Evolutionary conservation across 2,797 vertebrate genomes (phyloP).

Genomic region (Chrosomus eos): DNA sequence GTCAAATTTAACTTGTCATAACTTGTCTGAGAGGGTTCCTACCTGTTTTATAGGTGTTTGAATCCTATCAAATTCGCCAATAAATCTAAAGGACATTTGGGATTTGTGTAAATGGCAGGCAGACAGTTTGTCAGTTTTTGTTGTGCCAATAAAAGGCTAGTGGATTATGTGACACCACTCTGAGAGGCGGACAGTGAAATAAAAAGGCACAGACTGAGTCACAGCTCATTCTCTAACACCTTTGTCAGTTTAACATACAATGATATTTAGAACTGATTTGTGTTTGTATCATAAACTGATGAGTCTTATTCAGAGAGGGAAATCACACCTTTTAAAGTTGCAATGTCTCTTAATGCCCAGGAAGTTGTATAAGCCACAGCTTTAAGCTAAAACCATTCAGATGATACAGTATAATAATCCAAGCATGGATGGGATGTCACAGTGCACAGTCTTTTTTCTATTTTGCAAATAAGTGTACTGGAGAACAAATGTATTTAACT

Average conservation of each 20-base stretch:
- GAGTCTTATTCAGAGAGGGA: background rate
- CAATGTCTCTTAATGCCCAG: background rate
- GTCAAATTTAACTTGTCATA: background rate
- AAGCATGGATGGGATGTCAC: background rate
- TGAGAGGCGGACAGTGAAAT: slow-evolving; percentile 39
- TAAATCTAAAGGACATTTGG: slow-evolving; percentile 50
- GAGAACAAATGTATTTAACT: background rate
- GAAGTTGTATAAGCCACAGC: slow-evolving; percentile 14
- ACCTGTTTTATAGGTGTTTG: background rate
- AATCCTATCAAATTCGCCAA: slow-evolving; percentile 28
- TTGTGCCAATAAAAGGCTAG: slow-evolving; percentile 51
- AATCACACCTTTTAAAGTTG: background rate
- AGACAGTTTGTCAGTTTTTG: slow-evolving; percentile 40
- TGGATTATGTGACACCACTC: slow-evolving; percentile 43
- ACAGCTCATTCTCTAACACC: slow-evolving; percentile 13
- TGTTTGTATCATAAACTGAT: slow-evolving; percentile 6
- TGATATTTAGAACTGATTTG: slow-evolving; percentile 8
- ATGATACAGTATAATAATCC: background rate
- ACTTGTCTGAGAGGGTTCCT: background rate
- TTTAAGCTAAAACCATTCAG: background rate
- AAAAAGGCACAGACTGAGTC: slow-evolving; percentile 40
- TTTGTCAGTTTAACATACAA: slow-evolving; percentile 28
- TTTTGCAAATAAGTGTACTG: slow-evolving; percentile 17
- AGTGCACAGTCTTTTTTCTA: background rate
- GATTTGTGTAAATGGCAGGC: slow-evolving; percentile 39